Evolutionary conservation across 2,888 invertebrate species (phyloP).

Genomic region (Diarsia dahlii): DNA sequence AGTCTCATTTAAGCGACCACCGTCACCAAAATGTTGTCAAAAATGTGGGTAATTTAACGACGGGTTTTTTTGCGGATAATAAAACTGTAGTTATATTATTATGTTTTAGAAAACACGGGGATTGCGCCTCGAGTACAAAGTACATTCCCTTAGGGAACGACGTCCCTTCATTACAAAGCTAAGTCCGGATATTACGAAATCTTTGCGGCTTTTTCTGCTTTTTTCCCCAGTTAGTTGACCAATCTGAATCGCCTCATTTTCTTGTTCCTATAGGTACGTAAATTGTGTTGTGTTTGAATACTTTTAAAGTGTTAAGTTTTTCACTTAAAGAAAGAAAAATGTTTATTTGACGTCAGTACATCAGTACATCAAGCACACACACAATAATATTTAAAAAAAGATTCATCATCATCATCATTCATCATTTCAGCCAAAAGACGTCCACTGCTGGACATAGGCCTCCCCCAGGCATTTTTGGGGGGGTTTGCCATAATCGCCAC

Average conservation of each 20-base stretch:
- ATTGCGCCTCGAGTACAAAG: background rate
- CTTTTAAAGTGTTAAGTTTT: background rate
- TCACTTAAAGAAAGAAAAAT: too few relatives aligned
- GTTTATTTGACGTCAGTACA: too few relatives aligned
- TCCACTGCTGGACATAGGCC: too few relatives aligned
- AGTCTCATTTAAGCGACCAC: background rate
- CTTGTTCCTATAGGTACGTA: background rate
- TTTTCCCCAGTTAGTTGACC: background rate
- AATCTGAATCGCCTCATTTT: slow-evolving; percentile 3
- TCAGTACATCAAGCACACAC: too few relatives aligned
- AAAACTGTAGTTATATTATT: background rate
- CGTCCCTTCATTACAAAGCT: background rate
- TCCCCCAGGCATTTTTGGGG: too few relatives aligned
- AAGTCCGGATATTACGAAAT: slow-evolving; percentile 41
- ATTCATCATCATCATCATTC: too few relatives aligned
- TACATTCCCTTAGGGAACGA: background rate
- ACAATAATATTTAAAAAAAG: too few relatives aligned
- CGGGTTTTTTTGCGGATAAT: background rate
- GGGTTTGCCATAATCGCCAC: too few relatives aligned
- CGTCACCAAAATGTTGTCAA: background rate
- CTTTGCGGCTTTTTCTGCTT: slow-evolving; percentile 34
- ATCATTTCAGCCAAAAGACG: too few relatives aligned
- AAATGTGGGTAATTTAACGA: background rate
- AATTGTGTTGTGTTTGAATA: background rate
- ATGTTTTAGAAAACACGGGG: background rate